phyloP scores from a whole-genome alignment of 2,113 vertebrate genomes.

The Dipodomys ordii region DNA sequence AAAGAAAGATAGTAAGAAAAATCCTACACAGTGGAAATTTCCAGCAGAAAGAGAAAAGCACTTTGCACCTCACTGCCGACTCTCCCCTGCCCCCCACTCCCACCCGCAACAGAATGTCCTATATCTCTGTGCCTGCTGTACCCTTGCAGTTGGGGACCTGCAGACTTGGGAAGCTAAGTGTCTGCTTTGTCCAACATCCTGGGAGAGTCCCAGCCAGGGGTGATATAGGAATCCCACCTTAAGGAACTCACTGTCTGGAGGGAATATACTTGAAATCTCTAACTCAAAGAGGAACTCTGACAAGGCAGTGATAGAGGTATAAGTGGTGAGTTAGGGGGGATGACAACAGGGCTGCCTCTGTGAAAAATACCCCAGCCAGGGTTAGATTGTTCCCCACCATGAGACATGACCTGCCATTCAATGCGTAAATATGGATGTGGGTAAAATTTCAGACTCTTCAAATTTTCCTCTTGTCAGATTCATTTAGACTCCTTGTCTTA shows the following conservation, averaged over 20 bases:
- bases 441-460: not conserved
- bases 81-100: no score
- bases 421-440: not conserved
- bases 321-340: not conserved
- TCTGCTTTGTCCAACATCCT: not conserved
- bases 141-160: not conserved
- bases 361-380: no score
- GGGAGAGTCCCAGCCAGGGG: not conserved
- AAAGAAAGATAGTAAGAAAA: conserved; percentile 7
- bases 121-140: no score
- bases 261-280: not conserved
- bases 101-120: no score
- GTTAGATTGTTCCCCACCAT: not conserved
- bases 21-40: not conserved
- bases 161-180: accelerated
- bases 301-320: not conserved
- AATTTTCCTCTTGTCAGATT: not conserved
- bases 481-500: not conserved
- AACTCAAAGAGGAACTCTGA: not conserved
- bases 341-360: not conserved
- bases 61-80: no score
- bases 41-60: not conserved
- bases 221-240: not conserved
- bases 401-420: not conserved
- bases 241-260: not conserved